Percentiles rank a stretch among this genome's conserved stretches.
phyloP scores from a whole-genome alignment of 2,113 vertebrate species.

The Macheiramphus alcinus region DNA sequence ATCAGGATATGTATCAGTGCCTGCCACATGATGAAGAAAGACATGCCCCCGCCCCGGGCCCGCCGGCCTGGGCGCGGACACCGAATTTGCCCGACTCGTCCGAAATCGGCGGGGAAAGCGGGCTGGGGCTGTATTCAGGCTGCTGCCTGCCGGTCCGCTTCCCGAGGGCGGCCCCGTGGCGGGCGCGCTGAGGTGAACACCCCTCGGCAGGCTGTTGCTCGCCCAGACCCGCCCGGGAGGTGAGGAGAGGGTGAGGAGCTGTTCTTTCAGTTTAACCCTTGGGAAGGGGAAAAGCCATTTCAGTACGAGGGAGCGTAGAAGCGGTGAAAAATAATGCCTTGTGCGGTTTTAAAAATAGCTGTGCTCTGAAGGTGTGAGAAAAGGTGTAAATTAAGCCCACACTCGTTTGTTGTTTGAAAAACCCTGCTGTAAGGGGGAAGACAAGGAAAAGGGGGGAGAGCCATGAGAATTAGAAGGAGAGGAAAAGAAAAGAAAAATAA shows the following conservation, averaged over 20 bases:
- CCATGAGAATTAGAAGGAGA: not conserved
- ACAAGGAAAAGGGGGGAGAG: not conserved
- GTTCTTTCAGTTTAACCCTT: too few species aligned
- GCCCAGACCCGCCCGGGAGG: accelerated
- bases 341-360: not conserved
- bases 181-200: accelerated
- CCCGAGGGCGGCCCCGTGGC: not conserved
- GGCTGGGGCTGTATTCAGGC: not conserved
- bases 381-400: not conserved
- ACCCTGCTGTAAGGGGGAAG: not conserved
- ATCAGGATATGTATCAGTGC: not conserved
- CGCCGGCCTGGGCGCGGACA: not conserved
- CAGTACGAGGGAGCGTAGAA: accelerated
- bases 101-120: not conserved
- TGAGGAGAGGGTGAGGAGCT: accelerated
- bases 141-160: not conserved
- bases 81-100: not conserved
- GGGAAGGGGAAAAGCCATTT: too few species aligned
- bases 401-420: not conserved
- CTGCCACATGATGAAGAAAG: too few species aligned
- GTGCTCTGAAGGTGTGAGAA: not conserved
- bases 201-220: not conserved
- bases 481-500: not conserved
- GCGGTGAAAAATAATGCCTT: not conserved
- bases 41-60: not conserved